phyloP scores from a whole-genome alignment of 1,140 invertebrate genomes.

The Drosophila suzukii region DNA sequence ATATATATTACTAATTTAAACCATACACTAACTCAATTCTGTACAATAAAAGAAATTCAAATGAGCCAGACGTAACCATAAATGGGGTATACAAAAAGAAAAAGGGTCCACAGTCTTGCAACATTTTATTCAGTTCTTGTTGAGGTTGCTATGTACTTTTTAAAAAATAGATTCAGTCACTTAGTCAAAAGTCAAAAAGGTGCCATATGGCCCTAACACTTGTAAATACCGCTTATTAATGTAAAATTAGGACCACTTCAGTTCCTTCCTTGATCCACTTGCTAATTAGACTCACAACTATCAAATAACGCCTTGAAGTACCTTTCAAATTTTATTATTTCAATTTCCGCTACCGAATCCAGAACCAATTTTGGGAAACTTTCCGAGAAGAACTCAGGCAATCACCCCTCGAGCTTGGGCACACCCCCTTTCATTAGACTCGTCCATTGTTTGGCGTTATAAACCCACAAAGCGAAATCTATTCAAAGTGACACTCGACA shows the following conservation, averaged over 20 bases:
- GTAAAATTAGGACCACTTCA: too few relatives aligned
- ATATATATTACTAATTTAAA: conserved; percentile 75
- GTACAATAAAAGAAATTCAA: conserved; percentile 49
- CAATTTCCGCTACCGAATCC: conserved; percentile 23
- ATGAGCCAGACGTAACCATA: conserved; percentile 3
- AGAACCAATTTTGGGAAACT: conserved; percentile 3
- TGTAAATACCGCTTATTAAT: too few relatives aligned
- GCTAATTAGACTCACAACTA: conserved; percentile 5
- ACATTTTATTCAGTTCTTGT: too few relatives aligned
- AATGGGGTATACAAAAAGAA: background rate
- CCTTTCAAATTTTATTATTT: conserved; percentile 33
- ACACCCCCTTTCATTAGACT: conserved; percentile 32
- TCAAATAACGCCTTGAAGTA: background rate
- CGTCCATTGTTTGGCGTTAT: conserved; percentile 38
- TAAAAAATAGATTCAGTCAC: too few relatives aligned
- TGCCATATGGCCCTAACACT: too few relatives aligned
- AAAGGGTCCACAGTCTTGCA: too few relatives aligned
- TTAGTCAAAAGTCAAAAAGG: too few relatives aligned
- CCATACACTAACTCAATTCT: conserved; percentile 72
- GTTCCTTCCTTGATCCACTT: background rate
- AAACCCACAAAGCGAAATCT: conserved; percentile 46
- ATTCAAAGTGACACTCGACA: conserved; percentile 53
- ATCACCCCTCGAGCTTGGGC: background rate
- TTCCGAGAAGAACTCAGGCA: background rate
- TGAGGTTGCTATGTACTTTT: too few relatives aligned